Evolutionary conservation across 2,113 vertebrate genomes (phyloP).

Genomic region (Bufo bufo): DNA sequence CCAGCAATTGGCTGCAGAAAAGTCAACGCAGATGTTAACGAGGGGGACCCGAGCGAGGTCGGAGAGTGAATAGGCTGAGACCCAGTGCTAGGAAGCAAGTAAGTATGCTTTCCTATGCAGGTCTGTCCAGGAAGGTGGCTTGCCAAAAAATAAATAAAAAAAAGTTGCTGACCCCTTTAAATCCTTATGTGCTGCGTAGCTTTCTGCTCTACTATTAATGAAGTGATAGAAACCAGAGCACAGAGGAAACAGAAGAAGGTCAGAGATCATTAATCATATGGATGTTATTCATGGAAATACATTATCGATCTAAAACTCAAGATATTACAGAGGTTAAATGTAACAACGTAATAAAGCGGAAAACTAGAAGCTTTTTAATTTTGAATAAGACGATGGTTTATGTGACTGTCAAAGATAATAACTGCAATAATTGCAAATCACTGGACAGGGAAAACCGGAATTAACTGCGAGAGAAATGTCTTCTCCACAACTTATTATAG

Average conservation of each 20-base stretch:
- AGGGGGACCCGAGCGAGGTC: too few relatives aligned
- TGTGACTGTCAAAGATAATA: conserved; percentile 14
- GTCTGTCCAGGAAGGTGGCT: too few relatives aligned
- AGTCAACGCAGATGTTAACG: too few relatives aligned
- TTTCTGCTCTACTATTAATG: conserved; percentile 8
- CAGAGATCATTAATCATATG: conserved; percentile 1
- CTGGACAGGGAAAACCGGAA: neutral
- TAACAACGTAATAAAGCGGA: neutral
- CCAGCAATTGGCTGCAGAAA: too few relatives aligned
- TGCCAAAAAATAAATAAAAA: too few relatives aligned
- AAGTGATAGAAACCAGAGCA: neutral
- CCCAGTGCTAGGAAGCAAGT: too few relatives aligned
- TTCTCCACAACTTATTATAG: neutral
- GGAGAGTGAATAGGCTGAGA: too few relatives aligned
- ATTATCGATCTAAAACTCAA: neutral
- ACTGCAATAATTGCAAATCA: neutral
- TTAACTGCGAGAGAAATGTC: neutral
- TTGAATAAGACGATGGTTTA: neutral
- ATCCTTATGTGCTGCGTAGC: neutral
- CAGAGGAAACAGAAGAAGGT: neutral
- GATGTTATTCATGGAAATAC: neutral
- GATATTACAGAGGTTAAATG: conserved; percentile 12
- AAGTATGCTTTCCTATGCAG: too few relatives aligned
- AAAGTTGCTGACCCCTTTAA: too few relatives aligned
- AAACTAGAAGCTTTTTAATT: conserved; percentile 12